Evolutionary conservation across 2,113 vertebrate genomes (phyloP).

Genomic region (Colaptes auratus): DNA sequence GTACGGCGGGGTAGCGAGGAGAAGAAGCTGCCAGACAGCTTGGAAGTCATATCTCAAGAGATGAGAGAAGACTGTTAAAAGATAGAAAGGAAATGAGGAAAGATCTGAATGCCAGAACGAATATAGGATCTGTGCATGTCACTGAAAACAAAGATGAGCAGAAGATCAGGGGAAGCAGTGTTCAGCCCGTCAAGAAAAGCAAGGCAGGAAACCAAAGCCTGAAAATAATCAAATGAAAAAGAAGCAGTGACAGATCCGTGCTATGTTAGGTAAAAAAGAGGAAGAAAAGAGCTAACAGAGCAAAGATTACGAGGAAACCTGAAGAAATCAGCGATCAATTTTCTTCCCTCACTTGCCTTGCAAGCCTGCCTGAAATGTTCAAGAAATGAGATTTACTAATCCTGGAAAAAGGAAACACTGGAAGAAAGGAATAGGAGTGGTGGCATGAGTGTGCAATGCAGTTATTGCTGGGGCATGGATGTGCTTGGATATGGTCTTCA

Average conservation of each 20-base stretch:
- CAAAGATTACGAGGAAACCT: constrained; percentile 31
- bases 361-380: neutral
- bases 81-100: constrained; percentile 59
- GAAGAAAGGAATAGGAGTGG: neutral
- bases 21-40: constrained; percentile 40
- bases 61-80: constrained; percentile 57
- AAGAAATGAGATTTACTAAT: neutral
- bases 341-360: neutral
- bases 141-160: constrained; percentile 61
- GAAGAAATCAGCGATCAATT: constrained; percentile 29
- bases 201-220: constrained; percentile 56
- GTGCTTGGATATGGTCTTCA: neutral
- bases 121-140: constrained; percentile 26
- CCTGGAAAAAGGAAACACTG: neutral
- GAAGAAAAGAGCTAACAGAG: constrained; percentile 45
- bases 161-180: constrained; percentile 50
- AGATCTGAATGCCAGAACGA: constrained; percentile 53
- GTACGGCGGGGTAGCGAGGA: neutral
- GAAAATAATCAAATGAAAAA: constrained; percentile 49
- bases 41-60: constrained; percentile 58
- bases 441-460: neutral
- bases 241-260: constrained; percentile 62
- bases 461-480: neutral
- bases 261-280: constrained; percentile 31
- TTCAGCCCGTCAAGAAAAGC: constrained; percentile 59